Base-by-base conservation (phyloP, 2,888 invertebrate species). In the Cataglyphis cursor region DNA sequence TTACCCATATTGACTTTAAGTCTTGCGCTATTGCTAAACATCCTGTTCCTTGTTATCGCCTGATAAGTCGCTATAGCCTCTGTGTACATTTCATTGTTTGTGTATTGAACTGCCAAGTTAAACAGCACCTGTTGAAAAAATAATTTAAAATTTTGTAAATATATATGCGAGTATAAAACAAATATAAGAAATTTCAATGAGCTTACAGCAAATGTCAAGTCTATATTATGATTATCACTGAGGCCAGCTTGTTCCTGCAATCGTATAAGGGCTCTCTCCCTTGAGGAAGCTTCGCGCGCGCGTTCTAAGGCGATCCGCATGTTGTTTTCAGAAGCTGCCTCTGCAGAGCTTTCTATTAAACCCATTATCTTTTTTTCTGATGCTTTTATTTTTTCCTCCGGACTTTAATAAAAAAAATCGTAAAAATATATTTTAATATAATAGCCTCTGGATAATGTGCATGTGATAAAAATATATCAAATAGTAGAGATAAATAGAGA, bases 1-100 rank as follows among this genome's bases (percentile, higher is more conserved):
- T 99, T 99, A 1, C 99, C 99, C 97, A 99, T 99, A 95, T 99
- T 99, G 0, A 99, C 97, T 96, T 99, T 99, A 10, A 99, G 95
- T 85, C 99, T 96, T 92, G 99, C 98, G 57, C 99, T 98, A 94
- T 99, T 99, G 66, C 97, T 97, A 94, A 99, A 99, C 96, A 98
- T 97, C 94, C 98, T 97, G 94, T 99, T 99, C 92, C 98, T 97
- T 8, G 98, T 98, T 91, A 99, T 98, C 85, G 98, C 96, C 94
- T 98, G 98, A 95, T 99, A 99, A 0, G 99, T 99, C 92, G 98
- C 99, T 73, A 99, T 95, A 0, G 99, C 99, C 95, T 99, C 99
- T 15, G 98, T 97, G 93, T 98, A 98, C 97, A 99, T 97, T 93
- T 99, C 99, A 94, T 98, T 99, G 72, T 97, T 96, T 15, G 98